A percentile compares a stretch with the other conserved stretches of the same genome.
These are phyloP conservation scores for Lasius fuliginosus DNA, from an alignment of 2,888 invertebrate species.

Conservation along the genomic window DNA sequence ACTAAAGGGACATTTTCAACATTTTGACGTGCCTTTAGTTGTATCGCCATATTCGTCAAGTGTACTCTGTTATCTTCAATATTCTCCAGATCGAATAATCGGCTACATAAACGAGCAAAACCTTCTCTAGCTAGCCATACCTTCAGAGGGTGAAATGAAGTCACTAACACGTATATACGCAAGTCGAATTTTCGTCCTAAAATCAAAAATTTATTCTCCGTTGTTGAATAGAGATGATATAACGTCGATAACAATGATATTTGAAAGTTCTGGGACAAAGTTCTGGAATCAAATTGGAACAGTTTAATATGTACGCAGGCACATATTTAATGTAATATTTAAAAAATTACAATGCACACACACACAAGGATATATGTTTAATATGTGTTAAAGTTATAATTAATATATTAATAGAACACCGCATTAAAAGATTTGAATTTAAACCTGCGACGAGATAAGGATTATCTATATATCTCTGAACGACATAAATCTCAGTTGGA, in stretches of 20 bases:
- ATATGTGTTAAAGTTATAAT: neutral
- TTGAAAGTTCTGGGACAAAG: neutral
- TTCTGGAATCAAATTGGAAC: neutral
- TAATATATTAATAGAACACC: slow-evolving; percentile 39
- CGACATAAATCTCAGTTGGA: slow-evolving; percentile 86
- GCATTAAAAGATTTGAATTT: slow-evolving; percentile 37
- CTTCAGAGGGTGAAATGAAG: slow-evolving; percentile 86
- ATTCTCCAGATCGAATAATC: slow-evolving; percentile 87
- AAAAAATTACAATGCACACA: neutral
- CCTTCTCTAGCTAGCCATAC: slow-evolving; percentile 89
- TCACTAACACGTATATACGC: slow-evolving; percentile 89
- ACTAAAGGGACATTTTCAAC: slow-evolving; percentile 27
- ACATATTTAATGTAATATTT: neutral
- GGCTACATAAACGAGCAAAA: slow-evolving; percentile 89
- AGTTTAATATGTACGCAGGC: too few relatives aligned
- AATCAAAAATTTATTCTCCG: slow-evolving; percentile 72
- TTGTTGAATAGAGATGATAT: neutral
- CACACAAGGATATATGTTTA: neutral
- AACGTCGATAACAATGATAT: too few relatives aligned
- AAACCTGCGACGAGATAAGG: slow-evolving; percentile 88
- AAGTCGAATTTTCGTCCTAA: slow-evolving; percentile 89
- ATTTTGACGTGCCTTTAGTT: slow-evolving; percentile 78
- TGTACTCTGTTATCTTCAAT: slow-evolving; percentile 88
- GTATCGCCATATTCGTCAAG: slow-evolving; percentile 88
- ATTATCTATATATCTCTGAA: slow-evolving; percentile 88